Evolutionary conservation across 1,140 invertebrate species (phyloP).

Genomic region (Drosophila bocki): DNA sequence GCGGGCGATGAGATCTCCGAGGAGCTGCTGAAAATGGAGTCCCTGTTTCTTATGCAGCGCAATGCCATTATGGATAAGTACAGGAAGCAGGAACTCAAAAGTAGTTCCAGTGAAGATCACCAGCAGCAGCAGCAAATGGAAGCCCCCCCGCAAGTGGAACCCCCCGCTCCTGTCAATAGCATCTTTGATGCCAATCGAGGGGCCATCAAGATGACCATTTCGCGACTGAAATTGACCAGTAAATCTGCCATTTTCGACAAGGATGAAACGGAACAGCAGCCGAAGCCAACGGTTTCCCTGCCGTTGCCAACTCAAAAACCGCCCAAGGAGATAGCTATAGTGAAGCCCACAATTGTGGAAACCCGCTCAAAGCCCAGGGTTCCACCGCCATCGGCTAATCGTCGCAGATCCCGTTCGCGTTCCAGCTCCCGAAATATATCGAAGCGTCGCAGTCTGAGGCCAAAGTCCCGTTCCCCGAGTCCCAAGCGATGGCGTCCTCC

Average conservation of each 20-base stretch:
- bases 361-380: slow-evolving; percentile 39
- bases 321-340: slow-evolving; percentile 75
- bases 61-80: slow-evolving; percentile 82
- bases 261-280: slow-evolving; percentile 51
- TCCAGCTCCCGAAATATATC: slow-evolving; percentile 51
- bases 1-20: slow-evolving; percentile 76
- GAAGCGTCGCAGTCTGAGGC: slow-evolving; percentile 37
- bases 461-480: slow-evolving; percentile 61
- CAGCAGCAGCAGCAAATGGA: slow-evolving; percentile 3
- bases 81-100: slow-evolving; percentile 63
- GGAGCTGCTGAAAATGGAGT: slow-evolving; percentile 81
- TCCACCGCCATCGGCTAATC: not conserved
- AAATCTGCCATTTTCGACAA: slow-evolving; percentile 76
- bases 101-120: slow-evolving; percentile 22
- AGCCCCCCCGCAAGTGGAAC: not conserved
- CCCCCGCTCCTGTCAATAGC: slow-evolving; percentile 57
- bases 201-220: slow-evolving; percentile 78
- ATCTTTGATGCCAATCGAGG: slow-evolving; percentile 82
- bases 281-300: slow-evolving; percentile 6
- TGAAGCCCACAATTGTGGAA: slow-evolving; percentile 80
- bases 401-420: slow-evolving; percentile 57
- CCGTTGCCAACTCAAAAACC: slow-evolving; percentile 6
- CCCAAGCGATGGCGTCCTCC: slow-evolving; percentile 56
- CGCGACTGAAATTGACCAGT: slow-evolving; percentile 70
- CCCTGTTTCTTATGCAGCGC: slow-evolving; percentile 71